Base-by-base conservation (phyloP, 2,888 invertebrate species). In the Oxycera nigricornis region DNA sequence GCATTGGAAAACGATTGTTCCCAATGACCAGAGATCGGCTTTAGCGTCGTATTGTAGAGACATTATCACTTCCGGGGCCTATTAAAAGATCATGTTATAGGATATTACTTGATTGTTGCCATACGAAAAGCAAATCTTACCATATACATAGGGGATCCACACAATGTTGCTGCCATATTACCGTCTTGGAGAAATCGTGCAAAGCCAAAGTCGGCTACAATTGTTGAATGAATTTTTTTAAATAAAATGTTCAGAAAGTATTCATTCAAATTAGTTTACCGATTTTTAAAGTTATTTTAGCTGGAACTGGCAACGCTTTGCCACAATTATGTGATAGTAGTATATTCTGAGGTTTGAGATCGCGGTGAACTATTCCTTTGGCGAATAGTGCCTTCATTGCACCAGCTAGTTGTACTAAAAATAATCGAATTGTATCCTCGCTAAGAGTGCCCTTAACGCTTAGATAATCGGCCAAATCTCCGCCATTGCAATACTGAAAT, bases 111-210 rank as follows among this genome's bases (percentile, higher is more conserved):
- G 24, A 59, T 52, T 20, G 7, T n/a, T 11, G n/a, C 11, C 7
- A 11, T 59, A 11, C 59, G 11, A 59, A 59, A 59, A 46, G 1
- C 41, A 67, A 20, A 2, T 57, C 82, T 88, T 87, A 96, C 96
- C 98, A 99, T 99, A 84, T 99, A 99, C 99, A 99, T 99, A 14
- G 99, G 99, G 62, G 98, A 99, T 61, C 99, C 99, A 86, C 99
- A 99, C 52, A 99, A 88, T 35, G 99, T 99, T 77, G 97, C 98
- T 73, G 99, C 99, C 99, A 99, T 99, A 73, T 97, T 97, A 77
- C 99, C 99, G 84, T 98, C 98, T 86, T 96, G 94, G 61, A 99
- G 89, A 86, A 99, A 98, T 83, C 99, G 90, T 72, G 99, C 99
- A 87, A 99, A 99, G 68, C 99, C 99, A 88, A 99, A 99, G 88